Conservation (phyloP, 2,888 invertebrate genomes). For the Polydrusus pterygomalis region DNA sequence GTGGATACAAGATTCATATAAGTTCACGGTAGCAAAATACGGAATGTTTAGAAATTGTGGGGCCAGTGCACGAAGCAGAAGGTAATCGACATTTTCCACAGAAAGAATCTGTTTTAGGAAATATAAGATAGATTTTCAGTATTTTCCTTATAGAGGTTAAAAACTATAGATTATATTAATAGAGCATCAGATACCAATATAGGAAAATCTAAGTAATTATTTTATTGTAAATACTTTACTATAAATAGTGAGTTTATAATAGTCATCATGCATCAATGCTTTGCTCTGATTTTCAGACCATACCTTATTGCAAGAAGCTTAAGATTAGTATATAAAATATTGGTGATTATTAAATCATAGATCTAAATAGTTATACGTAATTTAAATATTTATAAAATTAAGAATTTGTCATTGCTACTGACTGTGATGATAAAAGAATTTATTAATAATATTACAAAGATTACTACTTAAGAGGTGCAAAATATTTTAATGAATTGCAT, state of each 20-base stretch:
- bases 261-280: neutral
- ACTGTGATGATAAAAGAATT: constrained; percentile 53
- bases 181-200: constrained; percentile 32
- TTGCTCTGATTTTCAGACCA: neutral
- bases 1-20: constrained; percentile 41
- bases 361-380: constrained; percentile 30
- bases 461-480: constrained; percentile 9
- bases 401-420: constrained; percentile 45
- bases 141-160: constrained; percentile 41
- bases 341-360: neutral
- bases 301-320: neutral
- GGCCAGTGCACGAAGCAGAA: constrained; percentile 43
- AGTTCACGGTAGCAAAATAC: constrained; percentile 39
- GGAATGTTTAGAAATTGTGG: constrained; percentile 32
- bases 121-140: constrained; percentile 43
- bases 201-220: constrained; percentile 30
- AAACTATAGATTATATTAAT: constrained; percentile 33
- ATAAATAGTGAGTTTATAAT: constrained; percentile 2
- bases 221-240: constrained; percentile 33
- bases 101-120: constrained; percentile 24
- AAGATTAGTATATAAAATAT: constrained; percentile 1
- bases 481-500: no score
- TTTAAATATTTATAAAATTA: constrained; percentile 34
- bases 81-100: constrained; percentile 30
- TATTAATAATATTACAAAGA: constrained; percentile 10